Base-by-base conservation (phyloP, 2,888 invertebrate species). In the Sarcophaga carnaria region DNA sequence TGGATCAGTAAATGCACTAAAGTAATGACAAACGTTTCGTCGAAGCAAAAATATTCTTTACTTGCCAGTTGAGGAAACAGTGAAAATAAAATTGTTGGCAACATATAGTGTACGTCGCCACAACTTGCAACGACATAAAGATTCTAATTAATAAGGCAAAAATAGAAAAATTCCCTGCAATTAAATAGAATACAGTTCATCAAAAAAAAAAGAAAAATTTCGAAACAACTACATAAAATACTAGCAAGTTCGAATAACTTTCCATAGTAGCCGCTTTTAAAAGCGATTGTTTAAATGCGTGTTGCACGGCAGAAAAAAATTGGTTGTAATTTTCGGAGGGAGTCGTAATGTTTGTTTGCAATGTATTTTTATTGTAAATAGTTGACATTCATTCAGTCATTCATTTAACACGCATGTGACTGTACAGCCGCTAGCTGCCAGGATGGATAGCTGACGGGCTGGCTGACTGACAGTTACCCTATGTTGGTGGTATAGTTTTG, bases 401-500 rank as follows among this genome's bases (percentile, higher is more conserved):
- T 49, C 49, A 0, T 49, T 49, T 3, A 49, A 49, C 14, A 0
- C 49, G 2, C 14, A 12, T 49, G 12, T 12, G 0, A 4, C 49
- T 3, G 49, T 49, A 49, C 14, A 49, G 14, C 49, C 49, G 14
- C 49, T 49, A 14, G 49, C 14, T 49, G 49, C 3, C 49, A 49
- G 6, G 27, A 27, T 27, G 27, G 27, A 3, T 27, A 4, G 4
- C 49, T 12, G 49, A 1, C 14, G 0, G 49, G 0, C 1, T 54
- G 54, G 14, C 54, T 54, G 27, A 62, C 54, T 79, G 1, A 20
- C 20, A 69, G 17, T 77, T 74, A 27, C 37, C 3, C 59, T 37
- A 6, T 17, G 77, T n/a, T 85, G 20, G 49, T 79, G 27, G 45
- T 80, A 80, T 72, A 22, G 1, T 14, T 37, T 37, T 37, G 6